Conservation (phyloP, 2,888 invertebrate species). For the Sicus ferrugineus region DNA sequence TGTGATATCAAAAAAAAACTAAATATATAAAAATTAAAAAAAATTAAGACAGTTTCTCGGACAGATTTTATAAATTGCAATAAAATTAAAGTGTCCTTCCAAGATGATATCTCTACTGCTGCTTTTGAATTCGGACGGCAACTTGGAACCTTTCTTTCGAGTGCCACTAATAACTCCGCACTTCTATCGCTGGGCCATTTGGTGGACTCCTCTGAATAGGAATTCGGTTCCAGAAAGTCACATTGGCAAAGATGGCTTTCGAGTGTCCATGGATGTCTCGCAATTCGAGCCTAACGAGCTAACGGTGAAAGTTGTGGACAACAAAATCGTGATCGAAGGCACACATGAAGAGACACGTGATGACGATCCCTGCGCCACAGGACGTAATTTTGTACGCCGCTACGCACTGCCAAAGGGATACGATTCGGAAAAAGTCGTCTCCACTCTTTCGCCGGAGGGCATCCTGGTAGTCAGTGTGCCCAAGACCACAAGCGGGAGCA, state of each 20-base stretch:
- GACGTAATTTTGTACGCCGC: conserved; percentile 78
- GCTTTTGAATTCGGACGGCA: conserved; percentile 49
- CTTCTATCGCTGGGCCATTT: background rate
- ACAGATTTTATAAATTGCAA: too few species aligned
- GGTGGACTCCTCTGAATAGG: background rate
- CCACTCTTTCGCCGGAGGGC: conserved; percentile 81
- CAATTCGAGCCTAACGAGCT: conserved; percentile 77
- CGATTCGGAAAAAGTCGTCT: conserved; percentile 74
- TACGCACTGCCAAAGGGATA: conserved; percentile 73
- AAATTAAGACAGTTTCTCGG: too few species aligned
- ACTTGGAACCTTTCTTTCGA: conserved; percentile 44
- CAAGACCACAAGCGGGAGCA: conserved; percentile 50
- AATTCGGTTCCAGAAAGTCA: conserved; percentile 34
- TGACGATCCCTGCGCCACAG: conserved; percentile 77
- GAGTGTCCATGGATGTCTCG: conserved; percentile 73
- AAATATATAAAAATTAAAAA: too few species aligned
- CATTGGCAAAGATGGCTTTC: conserved; percentile 71
- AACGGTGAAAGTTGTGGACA: conserved; percentile 70
- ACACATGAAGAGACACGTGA: conserved; percentile 76
- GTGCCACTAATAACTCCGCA: background rate
- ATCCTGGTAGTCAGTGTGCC: conserved; percentile 78
- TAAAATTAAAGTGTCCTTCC: too few species aligned
- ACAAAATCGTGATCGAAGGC: conserved; percentile 71
- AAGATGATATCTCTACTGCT: conserved; percentile 53
- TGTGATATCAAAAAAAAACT: too few species aligned